Percentiles rank a stretch among this genome's conserved stretches.
Evolutionary conservation across 2,797 vertebrate genomes (phyloP).

Genomic region (Gobionotothen gibberifrons): DNA sequence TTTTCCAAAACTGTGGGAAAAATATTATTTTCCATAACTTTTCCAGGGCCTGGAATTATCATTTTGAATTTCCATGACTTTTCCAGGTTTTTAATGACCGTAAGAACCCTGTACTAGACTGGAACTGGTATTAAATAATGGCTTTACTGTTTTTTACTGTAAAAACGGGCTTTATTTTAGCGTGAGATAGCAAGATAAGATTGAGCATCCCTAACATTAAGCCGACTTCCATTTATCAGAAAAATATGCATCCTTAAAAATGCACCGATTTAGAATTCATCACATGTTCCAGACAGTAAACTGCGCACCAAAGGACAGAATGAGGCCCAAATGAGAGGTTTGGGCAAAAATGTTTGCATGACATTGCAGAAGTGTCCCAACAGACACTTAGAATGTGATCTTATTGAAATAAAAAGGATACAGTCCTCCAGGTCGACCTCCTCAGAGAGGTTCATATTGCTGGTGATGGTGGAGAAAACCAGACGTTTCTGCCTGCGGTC

Average conservation of each 20-base stretch:
- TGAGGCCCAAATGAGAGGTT: neutral
- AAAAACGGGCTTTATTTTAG: neutral
- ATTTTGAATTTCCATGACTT: too few relatives aligned
- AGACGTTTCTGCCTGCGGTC: slow-evolving; percentile 94
- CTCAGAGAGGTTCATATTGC: slow-evolving; percentile 97
- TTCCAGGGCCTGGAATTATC: too few relatives aligned
- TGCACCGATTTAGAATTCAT: neutral
- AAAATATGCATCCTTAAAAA: neutral
- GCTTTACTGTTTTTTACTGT: neutral
- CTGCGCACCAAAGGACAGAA: neutral
- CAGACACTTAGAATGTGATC: neutral
- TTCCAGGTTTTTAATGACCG: too few relatives aligned
- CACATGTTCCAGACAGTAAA: neutral
- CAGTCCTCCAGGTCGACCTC: slow-evolving; percentile 97
- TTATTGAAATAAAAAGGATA: slow-evolving; percentile 83
- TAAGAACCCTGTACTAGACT: too few relatives aligned
- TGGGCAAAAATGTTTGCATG: neutral
- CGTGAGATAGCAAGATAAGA: too few relatives aligned
- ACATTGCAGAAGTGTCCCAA: neutral
- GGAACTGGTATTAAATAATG: neutral
- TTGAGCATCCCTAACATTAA: neutral
- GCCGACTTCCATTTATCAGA: neutral
- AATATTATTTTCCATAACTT: too few relatives aligned
- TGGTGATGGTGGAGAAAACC: slow-evolving; percentile 95
- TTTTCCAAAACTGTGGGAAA: too few relatives aligned